phyloP scores from a whole-genome alignment of 1,140 invertebrate genomes.

The Zophobas morio region DNA sequence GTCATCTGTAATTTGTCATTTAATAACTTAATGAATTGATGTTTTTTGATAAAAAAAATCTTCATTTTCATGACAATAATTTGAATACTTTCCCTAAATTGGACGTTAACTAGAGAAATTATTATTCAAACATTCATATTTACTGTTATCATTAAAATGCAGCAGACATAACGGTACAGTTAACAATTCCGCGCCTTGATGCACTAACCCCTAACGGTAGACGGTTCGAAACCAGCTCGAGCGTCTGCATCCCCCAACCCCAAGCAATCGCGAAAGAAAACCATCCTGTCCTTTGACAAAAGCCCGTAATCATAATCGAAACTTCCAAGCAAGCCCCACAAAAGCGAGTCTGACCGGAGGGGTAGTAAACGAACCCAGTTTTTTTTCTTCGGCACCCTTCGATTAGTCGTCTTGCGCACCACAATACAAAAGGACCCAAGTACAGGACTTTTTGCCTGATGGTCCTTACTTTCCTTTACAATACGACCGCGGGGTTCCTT shows the following conservation, averaged over 20 bases:
- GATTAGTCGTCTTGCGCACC: constrained; percentile 48
- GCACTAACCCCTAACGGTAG: constrained; percentile 46
- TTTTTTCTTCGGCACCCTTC: constrained; percentile 50
- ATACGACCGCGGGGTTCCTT: constrained; percentile 37
- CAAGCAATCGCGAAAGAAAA: constrained; percentile 48
- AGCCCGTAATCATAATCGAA: constrained; percentile 53
- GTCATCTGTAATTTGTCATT: too few species aligned
- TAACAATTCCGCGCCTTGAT: constrained; percentile 22
- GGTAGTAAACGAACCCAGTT: constrained; percentile 52
- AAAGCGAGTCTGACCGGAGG: constrained; percentile 41
- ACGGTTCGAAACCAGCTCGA: constrained; percentile 49
- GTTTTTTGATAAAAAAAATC: too few species aligned
- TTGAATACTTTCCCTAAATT: too few species aligned
- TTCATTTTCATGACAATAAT: too few species aligned
- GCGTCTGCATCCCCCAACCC: constrained; percentile 49
- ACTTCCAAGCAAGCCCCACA: constrained; percentile 32
- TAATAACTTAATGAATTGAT: too few species aligned
- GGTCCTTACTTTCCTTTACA: constrained; percentile 42
- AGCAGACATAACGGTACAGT: constrained; percentile 32
- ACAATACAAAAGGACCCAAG: constrained; percentile 38
- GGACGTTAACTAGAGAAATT: too few species aligned
- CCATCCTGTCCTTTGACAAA: constrained; percentile 53
- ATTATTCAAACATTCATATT: neutral
- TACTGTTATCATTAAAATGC: neutral
- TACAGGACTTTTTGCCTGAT: constrained; percentile 51